Conservation (phyloP, 2,888 invertebrate genomes). For the Chalcis sispes region DNA sequence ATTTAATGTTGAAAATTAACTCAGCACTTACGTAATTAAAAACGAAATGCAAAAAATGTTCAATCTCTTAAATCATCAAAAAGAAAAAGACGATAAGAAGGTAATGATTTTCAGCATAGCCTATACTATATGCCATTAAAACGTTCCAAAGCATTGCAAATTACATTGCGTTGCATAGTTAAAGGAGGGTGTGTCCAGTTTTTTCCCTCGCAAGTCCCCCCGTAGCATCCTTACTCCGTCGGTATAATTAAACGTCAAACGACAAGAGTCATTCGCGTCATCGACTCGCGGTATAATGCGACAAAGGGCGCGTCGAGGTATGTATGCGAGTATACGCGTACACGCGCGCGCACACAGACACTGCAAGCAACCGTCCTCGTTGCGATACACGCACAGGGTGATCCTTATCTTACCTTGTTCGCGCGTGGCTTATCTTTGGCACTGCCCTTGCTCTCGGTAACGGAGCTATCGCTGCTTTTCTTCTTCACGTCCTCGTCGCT, state of each 20-base stretch:
- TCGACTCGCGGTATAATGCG: constrained; percentile 24
- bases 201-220: too few relatives aligned
- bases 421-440: constrained; percentile 30
- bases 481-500: constrained; percentile 23
- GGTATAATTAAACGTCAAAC: constrained; percentile 40
- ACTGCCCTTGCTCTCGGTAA: constrained; percentile 12
- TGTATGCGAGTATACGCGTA: constrained; percentile 10
- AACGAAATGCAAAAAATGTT: too few relatives aligned
- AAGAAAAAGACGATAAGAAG: too few relatives aligned
- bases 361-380: neutral
- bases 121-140: too few relatives aligned
- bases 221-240: constrained; percentile 15
- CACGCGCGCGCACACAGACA: too few relatives aligned
- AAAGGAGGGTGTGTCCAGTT: constrained; percentile 32
- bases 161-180: neutral
- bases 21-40: too few relatives aligned
- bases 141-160: neutral
- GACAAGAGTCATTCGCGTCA: constrained; percentile 49
- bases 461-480: neutral
- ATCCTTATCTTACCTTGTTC: constrained; percentile 44
- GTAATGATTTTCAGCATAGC: neutral
- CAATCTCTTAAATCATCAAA: neutral
- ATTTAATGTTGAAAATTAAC: too few relatives aligned
- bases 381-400: constrained; percentile 26
- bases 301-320: too few relatives aligned